These are phyloP conservation scores for Bactericera cockerelli DNA, from an alignment of 1,140 invertebrate genomes.

Conservation along the genomic window DNA sequence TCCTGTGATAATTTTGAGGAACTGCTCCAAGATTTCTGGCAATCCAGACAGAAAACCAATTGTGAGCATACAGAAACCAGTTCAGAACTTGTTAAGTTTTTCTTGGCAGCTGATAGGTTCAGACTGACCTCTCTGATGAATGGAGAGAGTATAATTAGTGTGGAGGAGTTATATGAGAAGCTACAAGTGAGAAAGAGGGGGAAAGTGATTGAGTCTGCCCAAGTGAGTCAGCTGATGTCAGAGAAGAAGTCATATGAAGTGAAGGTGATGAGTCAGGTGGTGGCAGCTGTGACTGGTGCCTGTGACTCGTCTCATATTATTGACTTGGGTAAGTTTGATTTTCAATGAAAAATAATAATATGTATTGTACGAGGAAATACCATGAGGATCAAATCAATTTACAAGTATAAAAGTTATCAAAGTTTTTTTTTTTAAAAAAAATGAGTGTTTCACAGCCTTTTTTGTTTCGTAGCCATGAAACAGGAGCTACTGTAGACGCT, in stretches of 20 bases:
- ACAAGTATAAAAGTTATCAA: no score
- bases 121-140: not conserved
- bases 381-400: no score
- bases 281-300: constrained; percentile 29
- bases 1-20: not conserved
- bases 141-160: constrained; percentile 13
- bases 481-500: no score
- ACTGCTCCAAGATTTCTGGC: constrained; percentile 7
- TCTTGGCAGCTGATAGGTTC: constrained; percentile 6
- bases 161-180: constrained; percentile 25
- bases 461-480: no score
- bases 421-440: no score
- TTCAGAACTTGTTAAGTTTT: constrained; percentile 4
- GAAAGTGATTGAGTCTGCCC: constrained; percentile 27
- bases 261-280: constrained; percentile 36
- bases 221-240: constrained; percentile 31
- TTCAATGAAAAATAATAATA: no score
- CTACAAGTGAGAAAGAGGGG: constrained; percentile 30
- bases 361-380: no score
- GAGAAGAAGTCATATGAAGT: constrained; percentile 75
- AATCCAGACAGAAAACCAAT: not conserved
- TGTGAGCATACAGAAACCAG: not conserved
- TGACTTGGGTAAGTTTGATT: constrained; percentile 48
- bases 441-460: no score
- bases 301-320: constrained; percentile 37